These are phyloP conservation scores for Carettochelys insculpta DNA, from an alignment of 2,113 vertebrate genomes.

Conservation along the genomic window DNA sequence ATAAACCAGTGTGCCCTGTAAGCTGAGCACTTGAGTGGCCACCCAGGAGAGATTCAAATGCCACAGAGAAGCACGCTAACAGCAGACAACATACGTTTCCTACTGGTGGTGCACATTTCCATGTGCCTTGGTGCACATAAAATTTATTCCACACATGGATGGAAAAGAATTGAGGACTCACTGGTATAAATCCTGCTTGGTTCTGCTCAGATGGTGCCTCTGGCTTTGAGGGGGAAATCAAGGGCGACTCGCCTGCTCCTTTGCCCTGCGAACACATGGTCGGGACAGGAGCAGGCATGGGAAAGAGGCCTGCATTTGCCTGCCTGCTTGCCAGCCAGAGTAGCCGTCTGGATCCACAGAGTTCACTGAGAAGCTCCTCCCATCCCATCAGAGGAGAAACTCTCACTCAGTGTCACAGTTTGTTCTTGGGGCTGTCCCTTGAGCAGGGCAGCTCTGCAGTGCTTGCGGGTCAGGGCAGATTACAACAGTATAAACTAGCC, in stretches of 20 bases:
- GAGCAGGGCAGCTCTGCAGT: neutral
- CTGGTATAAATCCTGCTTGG: neutral
- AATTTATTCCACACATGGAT: too few relatives aligned
- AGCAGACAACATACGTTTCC: too few relatives aligned
- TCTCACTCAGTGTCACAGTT: neutral
- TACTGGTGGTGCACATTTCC: too few relatives aligned
- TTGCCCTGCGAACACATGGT: neutral
- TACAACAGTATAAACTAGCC: neutral
- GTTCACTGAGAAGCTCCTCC: neutral
- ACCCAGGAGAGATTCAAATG: too few relatives aligned
- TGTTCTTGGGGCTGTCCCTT: neutral
- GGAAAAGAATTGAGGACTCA: too few relatives aligned
- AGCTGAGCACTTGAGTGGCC: too few relatives aligned
- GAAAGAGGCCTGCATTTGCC: neutral
- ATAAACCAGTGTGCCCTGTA: too few relatives aligned
- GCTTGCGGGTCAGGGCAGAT: accelerated
- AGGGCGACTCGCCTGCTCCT: neutral
- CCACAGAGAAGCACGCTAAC: too few relatives aligned
- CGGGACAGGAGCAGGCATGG: accelerated
- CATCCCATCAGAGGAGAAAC: neutral
- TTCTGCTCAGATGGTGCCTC: neutral
- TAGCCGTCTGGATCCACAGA: neutral
- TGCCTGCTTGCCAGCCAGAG: neutral
- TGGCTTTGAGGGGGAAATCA: neutral
- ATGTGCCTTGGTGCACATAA: too few relatives aligned